Evolutionary conservation across 2,113 vertebrate species (phyloP).

Genomic region (Coracopsis vasa): DNA sequence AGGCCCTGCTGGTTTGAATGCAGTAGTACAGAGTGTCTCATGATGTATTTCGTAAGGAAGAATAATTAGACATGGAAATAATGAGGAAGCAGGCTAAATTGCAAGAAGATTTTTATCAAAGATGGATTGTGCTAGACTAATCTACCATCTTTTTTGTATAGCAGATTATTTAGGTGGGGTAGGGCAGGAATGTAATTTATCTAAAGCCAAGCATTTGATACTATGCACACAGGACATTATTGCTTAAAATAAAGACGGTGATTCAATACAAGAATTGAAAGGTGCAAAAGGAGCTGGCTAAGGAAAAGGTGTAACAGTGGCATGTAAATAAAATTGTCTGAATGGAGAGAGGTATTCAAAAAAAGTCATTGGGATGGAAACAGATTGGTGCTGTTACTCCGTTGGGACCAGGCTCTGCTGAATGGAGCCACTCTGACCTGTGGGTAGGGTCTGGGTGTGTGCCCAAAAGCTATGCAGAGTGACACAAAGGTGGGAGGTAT

Average conservation of each 20-base stretch:
- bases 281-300: neutral
- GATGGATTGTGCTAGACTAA: constrained; percentile 21
- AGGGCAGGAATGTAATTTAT: neutral
- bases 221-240: neutral
- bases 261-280: neutral
- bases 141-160: neutral
- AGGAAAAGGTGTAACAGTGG: neutral
- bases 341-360: neutral
- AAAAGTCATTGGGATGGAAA: neutral
- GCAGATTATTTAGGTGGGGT: constrained; percentile 25
- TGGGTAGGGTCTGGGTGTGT: neutral
- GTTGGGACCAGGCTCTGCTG: neutral
- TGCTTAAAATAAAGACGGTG: neutral
- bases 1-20: neutral
- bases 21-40: neutral
- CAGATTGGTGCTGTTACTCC: neutral
- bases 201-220: neutral
- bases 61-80: constrained; percentile 33
- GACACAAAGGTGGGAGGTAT: neutral
- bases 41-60: constrained; percentile 12
- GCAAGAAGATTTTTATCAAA: constrained; percentile 44
- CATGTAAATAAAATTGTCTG: neutral
- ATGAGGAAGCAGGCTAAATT: constrained; percentile 48
- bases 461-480: neutral
- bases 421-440: neutral